Percentiles rank a stretch among this genome's conserved stretches.
Evolutionary conservation across 2,797 vertebrate genomes (phyloP).

Genomic region (Aplochiton taeniatus): DNA sequence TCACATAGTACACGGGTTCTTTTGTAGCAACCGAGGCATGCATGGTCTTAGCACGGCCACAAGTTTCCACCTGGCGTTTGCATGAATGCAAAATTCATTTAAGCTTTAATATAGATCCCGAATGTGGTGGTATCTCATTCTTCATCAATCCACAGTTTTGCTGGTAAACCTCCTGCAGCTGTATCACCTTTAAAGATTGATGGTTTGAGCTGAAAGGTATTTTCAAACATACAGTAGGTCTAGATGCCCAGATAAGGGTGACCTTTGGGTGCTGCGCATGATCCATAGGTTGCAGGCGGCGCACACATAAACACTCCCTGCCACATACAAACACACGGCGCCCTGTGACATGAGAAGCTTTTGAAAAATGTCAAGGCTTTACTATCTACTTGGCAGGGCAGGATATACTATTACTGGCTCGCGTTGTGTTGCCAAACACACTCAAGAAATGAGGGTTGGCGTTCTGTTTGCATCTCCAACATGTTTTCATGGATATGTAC

Average conservation of each 20-base stretch:
- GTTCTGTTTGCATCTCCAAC: too few species aligned
- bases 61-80: too few species aligned
- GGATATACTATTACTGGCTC: background rate
- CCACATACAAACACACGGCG: background rate
- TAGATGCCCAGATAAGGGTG: constrained; percentile 19
- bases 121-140: too few species aligned
- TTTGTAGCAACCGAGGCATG: too few species aligned
- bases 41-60: too few species aligned
- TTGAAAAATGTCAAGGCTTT: constrained; percentile 46
- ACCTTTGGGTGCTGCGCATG: constrained; percentile 22
- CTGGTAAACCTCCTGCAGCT: background rate
- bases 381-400: constrained; percentile 25
- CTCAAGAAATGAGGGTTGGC: too few species aligned
- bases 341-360: background rate
- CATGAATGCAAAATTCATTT: too few species aligned
- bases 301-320: constrained; percentile 4
- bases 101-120: too few species aligned
- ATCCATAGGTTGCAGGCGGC: constrained; percentile 13
- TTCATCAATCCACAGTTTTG: background rate
- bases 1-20: too few species aligned
- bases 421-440: too few species aligned
- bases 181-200: constrained; percentile 22
- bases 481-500: too few species aligned
- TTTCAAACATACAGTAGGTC: constrained; percentile 33
- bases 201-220: constrained; percentile 34